Conservation (phyloP, 2,113 vertebrate species). For the Neogobius melanostomus region DNA sequence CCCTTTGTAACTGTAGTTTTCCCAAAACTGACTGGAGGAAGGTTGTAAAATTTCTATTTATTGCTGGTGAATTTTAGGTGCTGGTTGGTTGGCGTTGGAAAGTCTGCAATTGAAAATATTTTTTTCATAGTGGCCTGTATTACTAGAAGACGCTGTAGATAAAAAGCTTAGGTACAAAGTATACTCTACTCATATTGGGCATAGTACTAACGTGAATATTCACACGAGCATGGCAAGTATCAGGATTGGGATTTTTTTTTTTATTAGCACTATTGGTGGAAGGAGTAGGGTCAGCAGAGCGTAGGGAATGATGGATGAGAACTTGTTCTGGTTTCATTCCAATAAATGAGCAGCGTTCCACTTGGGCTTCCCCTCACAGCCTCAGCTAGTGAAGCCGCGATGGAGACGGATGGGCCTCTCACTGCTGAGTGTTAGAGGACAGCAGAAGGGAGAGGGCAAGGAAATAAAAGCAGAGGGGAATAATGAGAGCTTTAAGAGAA, state of each 20-base stretch:
- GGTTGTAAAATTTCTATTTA: too few species aligned
- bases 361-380: conserved; percentile 67
- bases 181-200: too few species aligned
- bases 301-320: conserved; percentile 73
- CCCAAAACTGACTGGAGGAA: too few species aligned
- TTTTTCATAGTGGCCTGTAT: too few species aligned
- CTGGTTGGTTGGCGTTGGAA: too few species aligned
- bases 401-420: conserved; percentile 69
- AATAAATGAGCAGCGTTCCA: conserved; percentile 76
- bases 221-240: conserved; percentile 16
- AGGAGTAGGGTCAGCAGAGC: conserved; percentile 46
- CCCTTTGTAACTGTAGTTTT: too few species aligned
- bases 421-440: conserved; percentile 43
- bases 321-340: conserved; percentile 68
- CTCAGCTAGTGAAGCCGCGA: conserved; percentile 41
- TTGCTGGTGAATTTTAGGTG: too few species aligned
- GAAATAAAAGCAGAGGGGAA: conserved; percentile 44
- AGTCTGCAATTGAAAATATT: too few species aligned
- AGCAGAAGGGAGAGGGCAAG: conserved; percentile 28
- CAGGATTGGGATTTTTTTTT: conserved; percentile 26
- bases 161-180: too few species aligned
- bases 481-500: conserved; percentile 1
- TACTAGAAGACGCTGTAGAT: too few species aligned
- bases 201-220: background rate
- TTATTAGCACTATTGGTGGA: conserved; percentile 31